A percentile compares a stretch with the other conserved stretches of the same genome.
Evolutionary conservation across 2,888 invertebrate genomes (phyloP).

Genomic region (Pheosia tremula): DNA sequence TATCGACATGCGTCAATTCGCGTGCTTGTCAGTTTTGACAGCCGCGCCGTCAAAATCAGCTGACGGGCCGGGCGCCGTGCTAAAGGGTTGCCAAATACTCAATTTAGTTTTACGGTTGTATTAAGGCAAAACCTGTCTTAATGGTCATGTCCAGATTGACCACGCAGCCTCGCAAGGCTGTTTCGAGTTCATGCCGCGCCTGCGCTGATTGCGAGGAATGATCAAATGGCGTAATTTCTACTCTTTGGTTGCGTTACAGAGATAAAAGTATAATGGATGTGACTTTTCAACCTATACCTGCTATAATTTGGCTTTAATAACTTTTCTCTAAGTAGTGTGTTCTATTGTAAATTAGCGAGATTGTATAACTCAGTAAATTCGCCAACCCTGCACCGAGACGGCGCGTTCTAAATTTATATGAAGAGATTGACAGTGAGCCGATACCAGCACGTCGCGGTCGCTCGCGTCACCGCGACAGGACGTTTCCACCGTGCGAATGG

Average conservation of each 20-base stretch:
- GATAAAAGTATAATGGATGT: no score
- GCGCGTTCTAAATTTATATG: constrained; percentile 66
- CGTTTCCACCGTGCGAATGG: neutral
- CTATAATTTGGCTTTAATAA: no score
- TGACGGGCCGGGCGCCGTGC: constrained; percentile 59
- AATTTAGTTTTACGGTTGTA: neutral
- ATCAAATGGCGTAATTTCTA: no score
- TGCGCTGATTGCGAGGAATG: no score
- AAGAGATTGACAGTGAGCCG: constrained; percentile 71
- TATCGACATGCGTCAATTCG: constrained; percentile 63
- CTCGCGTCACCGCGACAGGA: constrained; percentile 28
- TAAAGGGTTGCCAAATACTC: constrained; percentile 1
- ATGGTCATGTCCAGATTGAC: no score
- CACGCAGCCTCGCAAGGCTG: no score
- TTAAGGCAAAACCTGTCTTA: no score
- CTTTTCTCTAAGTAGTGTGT: neutral
- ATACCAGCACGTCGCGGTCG: constrained; percentile 62
- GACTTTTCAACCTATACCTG: no score
- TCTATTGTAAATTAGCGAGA: neutral
- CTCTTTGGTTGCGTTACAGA: no score
- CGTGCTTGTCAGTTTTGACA: constrained; percentile 58
- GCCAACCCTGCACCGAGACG: neutral
- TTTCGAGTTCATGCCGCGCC: no score
- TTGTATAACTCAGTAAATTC: neutral
- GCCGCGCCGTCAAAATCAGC: constrained; percentile 61